Percentiles rank a stretch among this genome's conserved stretches.
Evolutionary conservation across 35 echinoderm and acorn worm genomes (phyloP).

Genomic region (Ophioderma brevispina): DNA sequence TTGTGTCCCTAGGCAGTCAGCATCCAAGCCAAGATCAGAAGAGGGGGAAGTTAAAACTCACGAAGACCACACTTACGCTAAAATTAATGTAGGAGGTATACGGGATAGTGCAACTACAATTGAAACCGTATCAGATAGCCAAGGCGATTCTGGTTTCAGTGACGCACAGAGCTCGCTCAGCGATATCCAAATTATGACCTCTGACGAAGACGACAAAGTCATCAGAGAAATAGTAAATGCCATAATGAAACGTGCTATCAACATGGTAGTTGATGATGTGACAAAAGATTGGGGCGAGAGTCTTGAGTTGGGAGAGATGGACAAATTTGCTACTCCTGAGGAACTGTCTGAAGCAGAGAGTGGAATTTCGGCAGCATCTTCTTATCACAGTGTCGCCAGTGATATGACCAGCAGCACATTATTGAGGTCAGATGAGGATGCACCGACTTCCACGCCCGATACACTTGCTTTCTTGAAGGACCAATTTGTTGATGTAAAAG

Average conservation of each 20-base stretch:
- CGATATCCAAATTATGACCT: neutral
- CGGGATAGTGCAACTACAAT: neutral
- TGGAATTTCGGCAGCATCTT: neutral
- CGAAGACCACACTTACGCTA: neutral
- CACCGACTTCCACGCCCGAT: too few species aligned
- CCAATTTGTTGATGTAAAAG: constrained; percentile 25
- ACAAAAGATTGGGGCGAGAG: neutral
- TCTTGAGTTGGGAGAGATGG: neutral
- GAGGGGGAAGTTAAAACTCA: neutral
- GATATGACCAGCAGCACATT: neutral
- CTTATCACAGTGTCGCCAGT: neutral
- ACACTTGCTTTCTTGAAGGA: constrained; percentile 11
- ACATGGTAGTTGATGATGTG: neutral
- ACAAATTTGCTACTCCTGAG: neutral
- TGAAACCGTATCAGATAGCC: neutral
- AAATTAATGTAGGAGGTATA: neutral
- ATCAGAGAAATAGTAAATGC: neutral
- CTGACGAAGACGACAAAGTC: neutral
- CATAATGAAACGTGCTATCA: neutral
- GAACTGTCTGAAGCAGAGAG: neutral
- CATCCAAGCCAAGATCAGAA: neutral
- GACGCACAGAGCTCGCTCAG: neutral
- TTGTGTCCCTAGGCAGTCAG: neutral
- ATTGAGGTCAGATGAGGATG: neutral
- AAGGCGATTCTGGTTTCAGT: neutral